Percentiles rank a stretch among this genome's conserved stretches.
Conservation (phyloP, 2,888 invertebrate species). For the Lottia scabra region DNA sequence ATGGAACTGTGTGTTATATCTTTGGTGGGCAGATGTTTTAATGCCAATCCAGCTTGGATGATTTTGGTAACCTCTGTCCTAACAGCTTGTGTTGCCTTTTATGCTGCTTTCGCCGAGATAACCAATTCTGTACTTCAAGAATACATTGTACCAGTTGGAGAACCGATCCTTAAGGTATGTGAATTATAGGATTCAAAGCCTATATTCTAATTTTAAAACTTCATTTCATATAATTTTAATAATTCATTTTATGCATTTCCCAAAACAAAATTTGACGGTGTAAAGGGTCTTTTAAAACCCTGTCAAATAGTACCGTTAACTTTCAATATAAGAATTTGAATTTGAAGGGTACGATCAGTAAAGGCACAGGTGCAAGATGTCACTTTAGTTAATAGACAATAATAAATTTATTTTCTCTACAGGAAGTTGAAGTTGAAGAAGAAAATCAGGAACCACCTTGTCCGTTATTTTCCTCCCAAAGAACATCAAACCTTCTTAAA, state of each 20-base stretch:
- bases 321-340: background rate
- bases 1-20: constrained; percentile 39
- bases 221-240: too few relatives aligned
- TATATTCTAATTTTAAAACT: too few relatives aligned
- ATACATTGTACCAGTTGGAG: constrained; percentile 38
- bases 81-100: constrained; percentile 34
- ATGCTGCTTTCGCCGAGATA: constrained; percentile 40
- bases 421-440: constrained; percentile 22
- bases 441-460: constrained; percentile 31
- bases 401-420: constrained; percentile 12
- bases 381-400: too few relatives aligned
- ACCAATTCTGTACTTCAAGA: constrained; percentile 35
- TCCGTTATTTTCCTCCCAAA: constrained; percentile 39
- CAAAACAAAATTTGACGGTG: too few relatives aligned
- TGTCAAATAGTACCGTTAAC: too few relatives aligned
- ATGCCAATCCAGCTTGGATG: constrained; percentile 36
- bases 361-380: too few relatives aligned
- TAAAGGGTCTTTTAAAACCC: too few relatives aligned
- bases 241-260: too few relatives aligned
- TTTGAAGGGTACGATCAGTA: too few relatives aligned
- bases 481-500: constrained; percentile 35
- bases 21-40: constrained; percentile 37
- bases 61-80: constrained; percentile 38
- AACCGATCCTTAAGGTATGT: constrained; percentile 39
- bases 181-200: background rate